Base-by-base conservation (phyloP, 2,888 invertebrate genomes). In the Pachydiplax longipennis region DNA sequence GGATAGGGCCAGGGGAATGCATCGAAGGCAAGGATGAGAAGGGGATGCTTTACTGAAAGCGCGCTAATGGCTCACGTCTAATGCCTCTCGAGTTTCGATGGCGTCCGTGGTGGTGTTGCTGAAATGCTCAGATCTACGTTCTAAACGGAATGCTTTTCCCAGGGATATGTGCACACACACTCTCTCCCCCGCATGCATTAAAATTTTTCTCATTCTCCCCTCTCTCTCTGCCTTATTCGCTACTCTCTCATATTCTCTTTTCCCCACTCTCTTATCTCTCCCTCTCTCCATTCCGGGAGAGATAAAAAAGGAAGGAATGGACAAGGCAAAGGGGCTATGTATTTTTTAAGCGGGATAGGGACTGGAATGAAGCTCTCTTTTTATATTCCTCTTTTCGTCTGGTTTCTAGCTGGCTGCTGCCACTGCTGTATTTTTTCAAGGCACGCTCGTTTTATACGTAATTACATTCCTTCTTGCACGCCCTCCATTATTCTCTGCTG, bases 51-150 rank as follows among this genome's bases (percentile, higher is more conserved):
- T 44, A 25, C 48, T 18, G 82, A 8, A 25, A 82, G 48, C 18
- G 25, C 82, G 25, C 82, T 82, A 82, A 82, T 82, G 82, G 82
- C 82, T 82, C 48, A 82, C 82, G 82, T 48, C 82, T 82, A 82
- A 82, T 82, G 82, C 48, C 82, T 82, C 82, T 82, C 81, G n/a
- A n/a, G n/a, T n/a, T n/a, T n/a, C n/a, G 25, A 81, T 44, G 81
- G 8, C n/a, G 81, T 10, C 81, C n/a, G 65, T 25, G n/a, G n/a
- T 82, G 82, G n/a, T n/a, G n/a, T n/a, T n/a, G n/a, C n/a, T n/a
- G n/a, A n/a, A n/a, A n/a, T n/a, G n/a, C n/a, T n/a, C n/a, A n/a
- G n/a, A n/a, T n/a, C 82, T 82, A 53, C 25, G 82, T 31, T 53
- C 82, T 53, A 82, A 48, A 48, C 82, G 53, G 48, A 82, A 81